phyloP scores from a whole-genome alignment of 2,113 vertebrate species.

The Chaetodon auriga region DNA sequence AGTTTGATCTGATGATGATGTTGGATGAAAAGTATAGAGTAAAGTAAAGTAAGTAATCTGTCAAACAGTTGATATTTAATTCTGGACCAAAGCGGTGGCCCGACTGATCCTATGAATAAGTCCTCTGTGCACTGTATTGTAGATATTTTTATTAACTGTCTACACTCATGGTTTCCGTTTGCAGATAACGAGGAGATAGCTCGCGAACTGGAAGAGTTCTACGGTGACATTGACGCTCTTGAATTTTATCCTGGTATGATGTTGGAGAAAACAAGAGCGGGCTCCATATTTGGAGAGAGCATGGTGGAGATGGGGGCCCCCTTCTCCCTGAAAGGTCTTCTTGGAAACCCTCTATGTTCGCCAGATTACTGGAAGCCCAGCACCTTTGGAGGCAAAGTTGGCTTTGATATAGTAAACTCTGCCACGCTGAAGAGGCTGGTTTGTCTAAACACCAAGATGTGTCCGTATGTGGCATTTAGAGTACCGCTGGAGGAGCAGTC shows the following conservation, averaged over 20 bases:
- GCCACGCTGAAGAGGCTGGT: slow-evolving; percentile 91
- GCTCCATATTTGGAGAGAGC: slow-evolving; percentile 93
- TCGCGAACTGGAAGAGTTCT: slow-evolving; percentile 88
- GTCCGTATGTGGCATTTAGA: slow-evolving; percentile 90
- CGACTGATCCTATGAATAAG: too few relatives aligned
- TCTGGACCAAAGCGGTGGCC: too few relatives aligned
- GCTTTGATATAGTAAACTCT: slow-evolving; percentile 93
- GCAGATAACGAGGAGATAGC: slow-evolving; percentile 90
- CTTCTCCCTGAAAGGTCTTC: slow-evolving; percentile 95
- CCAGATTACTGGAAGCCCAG: slow-evolving; percentile 98
- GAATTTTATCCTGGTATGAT: slow-evolving; percentile 93
- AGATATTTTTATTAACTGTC: background rate
- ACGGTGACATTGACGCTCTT: slow-evolving; percentile 93
- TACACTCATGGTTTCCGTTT: background rate
- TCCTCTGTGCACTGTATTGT: background rate
- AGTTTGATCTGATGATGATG: too few relatives aligned
- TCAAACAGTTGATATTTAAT: too few relatives aligned
- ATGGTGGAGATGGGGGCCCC: slow-evolving; percentile 98
- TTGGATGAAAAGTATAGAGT: too few relatives aligned
- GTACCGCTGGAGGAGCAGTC: slow-evolving; percentile 76
- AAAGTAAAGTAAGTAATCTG: too few relatives aligned
- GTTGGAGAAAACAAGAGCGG: slow-evolving; percentile 88
- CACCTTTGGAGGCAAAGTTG: slow-evolving; percentile 92
- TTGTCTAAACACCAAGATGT: slow-evolving; percentile 91
- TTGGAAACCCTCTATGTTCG: slow-evolving; percentile 97